A percentile compares a stretch with the other conserved stretches of the same genome.
Evolutionary conservation across 2,888 invertebrate species (phyloP).

Genomic region (Leptura quadrifasciata): DNA sequence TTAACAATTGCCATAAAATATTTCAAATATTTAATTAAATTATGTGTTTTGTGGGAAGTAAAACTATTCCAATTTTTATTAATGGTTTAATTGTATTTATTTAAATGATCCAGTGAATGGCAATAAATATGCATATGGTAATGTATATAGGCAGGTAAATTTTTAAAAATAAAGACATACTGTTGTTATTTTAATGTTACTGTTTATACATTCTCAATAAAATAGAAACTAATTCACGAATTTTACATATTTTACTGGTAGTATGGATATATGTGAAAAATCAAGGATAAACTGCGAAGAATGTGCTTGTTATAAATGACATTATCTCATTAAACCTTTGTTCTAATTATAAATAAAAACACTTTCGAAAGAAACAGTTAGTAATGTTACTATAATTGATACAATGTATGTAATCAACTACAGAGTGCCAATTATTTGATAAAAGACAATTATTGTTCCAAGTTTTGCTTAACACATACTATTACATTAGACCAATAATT

Average conservation of each 20-base stretch:
- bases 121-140: background rate
- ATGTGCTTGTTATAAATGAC: too few relatives aligned
- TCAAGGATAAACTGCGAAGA: background rate
- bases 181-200: background rate
- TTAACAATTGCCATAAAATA: background rate
- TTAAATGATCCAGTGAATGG: constrained; percentile 3
- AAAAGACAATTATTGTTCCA: too few relatives aligned
- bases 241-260: background rate
- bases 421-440: too few relatives aligned
- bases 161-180: background rate
- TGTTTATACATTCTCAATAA: background rate
- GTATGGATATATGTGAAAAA: background rate
- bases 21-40: background rate
- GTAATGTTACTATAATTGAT: too few relatives aligned
- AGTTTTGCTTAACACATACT: too few relatives aligned
- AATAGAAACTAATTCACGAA: background rate
- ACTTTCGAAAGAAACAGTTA: too few relatives aligned
- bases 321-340: too few relatives aligned
- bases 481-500: too few relatives aligned
- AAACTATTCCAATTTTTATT: background rate
- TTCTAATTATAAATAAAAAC: too few relatives aligned
- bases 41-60: background rate
- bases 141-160: background rate
- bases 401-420: too few relatives aligned
- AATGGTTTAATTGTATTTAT: background rate